Base-by-base conservation (phyloP, 2,888 invertebrate genomes). In the Heteromurus nitidus region DNA sequence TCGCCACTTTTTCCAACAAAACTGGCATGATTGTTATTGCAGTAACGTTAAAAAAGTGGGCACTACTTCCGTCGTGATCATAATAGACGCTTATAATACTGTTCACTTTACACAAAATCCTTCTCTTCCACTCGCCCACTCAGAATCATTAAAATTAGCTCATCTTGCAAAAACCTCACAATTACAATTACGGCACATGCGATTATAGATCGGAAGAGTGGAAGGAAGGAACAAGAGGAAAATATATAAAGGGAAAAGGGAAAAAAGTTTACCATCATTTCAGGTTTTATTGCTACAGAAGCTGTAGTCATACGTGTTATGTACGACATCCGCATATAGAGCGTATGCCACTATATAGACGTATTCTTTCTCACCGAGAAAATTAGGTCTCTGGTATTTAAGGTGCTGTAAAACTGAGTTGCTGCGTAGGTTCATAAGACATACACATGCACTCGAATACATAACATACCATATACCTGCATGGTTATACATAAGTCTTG, bases 91-190 rank as follows among this genome's bases (percentile, higher is more conserved):
- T 74, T 64, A 74, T 65, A 67, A 67, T 58, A 16, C 30, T 2
- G 30, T 55, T 53, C 53, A 44, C 44, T 50, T 31, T 47, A 18
- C 47, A 44, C 53, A 22, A n/a, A n/a, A 53, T 53, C 26, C 26
- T 50, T 62, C 58, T 18, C 30, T 31, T 42, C 53, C 50, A 22
- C 64, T 69, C 79, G n/a, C n/a, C n/a, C n/a, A n/a, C 67, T 53
- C 42, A 26, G 64, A 58, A 44, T 80, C 80, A 80, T 80, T 80
- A 80, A 80, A 80, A 80, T 80, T 80, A 80, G 80, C 80, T 80
- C 80, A 80, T 73, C 80, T 68, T 65, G 73, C 73, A 31, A 68
- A 80, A 80, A 80, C 68, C 68, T 69, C 68, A 69, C 62, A 68
- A n/a, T 69, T 77, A 77, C 76, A 77, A 77, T 77, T 77, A 77